Evolutionary conservation across 2,888 invertebrate species (phyloP).

Genomic region (Mythimna pallens): DNA sequence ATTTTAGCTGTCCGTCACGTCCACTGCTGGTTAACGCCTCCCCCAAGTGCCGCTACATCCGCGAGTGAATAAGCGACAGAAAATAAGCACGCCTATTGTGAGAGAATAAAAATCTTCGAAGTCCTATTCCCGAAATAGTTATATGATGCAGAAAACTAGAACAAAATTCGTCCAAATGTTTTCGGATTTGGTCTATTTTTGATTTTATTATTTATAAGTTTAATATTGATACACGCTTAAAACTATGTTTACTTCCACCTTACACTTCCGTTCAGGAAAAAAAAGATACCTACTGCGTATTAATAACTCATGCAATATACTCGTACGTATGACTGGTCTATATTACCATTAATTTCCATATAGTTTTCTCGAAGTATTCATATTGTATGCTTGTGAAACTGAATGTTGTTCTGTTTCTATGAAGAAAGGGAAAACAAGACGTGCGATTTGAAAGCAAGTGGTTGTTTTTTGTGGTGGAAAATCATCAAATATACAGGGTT

Average conservation of each 20-base stretch:
- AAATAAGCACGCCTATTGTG: neutral
- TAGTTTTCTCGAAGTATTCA: slow-evolving; percentile 13
- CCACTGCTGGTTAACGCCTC: too few species aligned
- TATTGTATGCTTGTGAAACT: neutral
- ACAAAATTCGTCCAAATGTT: neutral
- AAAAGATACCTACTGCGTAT: neutral
- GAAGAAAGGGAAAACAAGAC: too few species aligned
- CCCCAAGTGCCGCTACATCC: too few species aligned
- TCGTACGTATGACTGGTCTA: slow-evolving; percentile 6
- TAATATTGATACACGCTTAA: neutral
- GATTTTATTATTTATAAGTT: slow-evolving; percentile 9
- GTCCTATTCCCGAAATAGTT: neutral
- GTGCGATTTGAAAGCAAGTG: too few species aligned
- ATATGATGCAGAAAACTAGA: neutral
- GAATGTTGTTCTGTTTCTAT: neutral
- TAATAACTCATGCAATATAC: slow-evolving; percentile 11
- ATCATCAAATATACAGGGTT: too few species aligned
- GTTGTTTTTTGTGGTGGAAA: too few species aligned
- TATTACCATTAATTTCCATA: slow-evolving; percentile 23
- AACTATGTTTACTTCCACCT: slow-evolving; percentile 11
- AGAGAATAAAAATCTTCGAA: neutral
- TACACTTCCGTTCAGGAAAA: slow-evolving; percentile 24
- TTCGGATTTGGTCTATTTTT: neutral
- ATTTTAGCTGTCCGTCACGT: too few species aligned
- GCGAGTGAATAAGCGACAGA: too few species aligned